A percentile compares a stretch with the other conserved stretches of the same genome.
Evolutionary conservation across 2,113 vertebrate genomes (phyloP).

Genomic region (Pollachius pollachius): DNA sequence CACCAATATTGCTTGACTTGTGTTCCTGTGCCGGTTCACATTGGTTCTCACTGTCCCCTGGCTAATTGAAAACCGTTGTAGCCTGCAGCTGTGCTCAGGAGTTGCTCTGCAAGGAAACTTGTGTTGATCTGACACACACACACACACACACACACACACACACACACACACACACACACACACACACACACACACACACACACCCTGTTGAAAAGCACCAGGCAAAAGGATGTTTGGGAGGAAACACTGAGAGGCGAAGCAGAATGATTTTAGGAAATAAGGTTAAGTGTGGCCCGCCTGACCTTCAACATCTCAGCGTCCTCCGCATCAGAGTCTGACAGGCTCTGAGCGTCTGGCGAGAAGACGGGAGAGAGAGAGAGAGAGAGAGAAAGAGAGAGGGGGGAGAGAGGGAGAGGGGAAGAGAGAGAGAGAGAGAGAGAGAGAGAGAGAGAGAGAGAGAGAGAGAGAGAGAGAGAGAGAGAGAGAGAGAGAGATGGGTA

Average conservation of each 20-base stretch:
- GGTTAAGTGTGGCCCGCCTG: conserved; percentile 63
- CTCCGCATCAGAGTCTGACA: conserved; percentile 62
- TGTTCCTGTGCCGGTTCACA: conserved; percentile 45
- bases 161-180: conserved; percentile 21
- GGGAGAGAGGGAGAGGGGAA: no score
- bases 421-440: no score
- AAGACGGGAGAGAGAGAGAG: no score
- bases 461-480: no score
- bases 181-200: neutral
- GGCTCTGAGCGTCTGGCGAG: conserved; percentile 30
- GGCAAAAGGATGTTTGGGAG: conserved; percentile 57
- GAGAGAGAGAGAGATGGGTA: no score
- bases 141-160: neutral
- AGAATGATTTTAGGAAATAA: conserved; percentile 49
- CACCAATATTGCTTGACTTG: conserved; percentile 67
- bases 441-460: no score
- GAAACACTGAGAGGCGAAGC: conserved; percentile 33
- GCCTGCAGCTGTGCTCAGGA: conserved; percentile 46
- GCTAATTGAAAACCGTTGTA: conserved; percentile 69
- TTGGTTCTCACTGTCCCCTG: conserved; percentile 49
- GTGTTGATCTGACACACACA: conserved; percentile 10
- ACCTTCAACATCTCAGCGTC: conserved; percentile 63
- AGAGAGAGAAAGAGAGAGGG: no score
- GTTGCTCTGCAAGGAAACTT: conserved; percentile 38
- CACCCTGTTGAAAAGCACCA: conserved; percentile 58